Conservation (phyloP, 2,113 vertebrate genomes). For the Trogon melanurus region DNA sequence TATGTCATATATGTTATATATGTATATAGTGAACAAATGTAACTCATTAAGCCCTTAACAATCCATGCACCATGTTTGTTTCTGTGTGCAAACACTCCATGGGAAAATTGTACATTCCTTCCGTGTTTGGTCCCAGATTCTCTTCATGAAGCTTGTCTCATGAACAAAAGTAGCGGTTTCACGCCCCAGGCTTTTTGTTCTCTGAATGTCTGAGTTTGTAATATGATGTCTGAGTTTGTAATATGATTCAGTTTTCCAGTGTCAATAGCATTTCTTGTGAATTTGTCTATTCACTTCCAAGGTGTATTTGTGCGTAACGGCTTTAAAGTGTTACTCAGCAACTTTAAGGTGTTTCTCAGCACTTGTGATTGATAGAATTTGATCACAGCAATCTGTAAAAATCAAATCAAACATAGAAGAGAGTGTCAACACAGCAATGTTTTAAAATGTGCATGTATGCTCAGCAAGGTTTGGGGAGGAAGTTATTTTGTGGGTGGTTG, state of each 20-base stretch:
- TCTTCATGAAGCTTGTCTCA: background rate
- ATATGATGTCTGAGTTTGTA: background rate
- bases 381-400: constrained; percentile 56
- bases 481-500: background rate
- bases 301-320: constrained; percentile 16
- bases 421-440: constrained; percentile 20
- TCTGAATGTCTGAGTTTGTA: background rate
- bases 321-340: constrained; percentile 56
- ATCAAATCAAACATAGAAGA: constrained; percentile 40
- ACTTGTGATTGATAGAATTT: constrained; percentile 46
- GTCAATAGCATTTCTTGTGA: constrained; percentile 11
- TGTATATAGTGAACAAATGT: background rate
- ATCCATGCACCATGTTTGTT: background rate
- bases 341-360: constrained; percentile 55
- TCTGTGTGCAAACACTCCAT: background rate
- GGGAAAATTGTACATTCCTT: background rate
- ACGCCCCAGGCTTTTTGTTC: background rate
- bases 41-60: background rate
- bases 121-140: background rate
- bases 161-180: background rate
- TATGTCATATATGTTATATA: too few relatives aligned
- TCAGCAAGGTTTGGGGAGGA: background rate
- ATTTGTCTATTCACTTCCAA: constrained; percentile 25
- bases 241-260: background rate
- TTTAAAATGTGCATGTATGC: background rate